phyloP scores from a whole-genome alignment of 1,140 invertebrate species.

The Panagrolaimus sp. region DNA sequence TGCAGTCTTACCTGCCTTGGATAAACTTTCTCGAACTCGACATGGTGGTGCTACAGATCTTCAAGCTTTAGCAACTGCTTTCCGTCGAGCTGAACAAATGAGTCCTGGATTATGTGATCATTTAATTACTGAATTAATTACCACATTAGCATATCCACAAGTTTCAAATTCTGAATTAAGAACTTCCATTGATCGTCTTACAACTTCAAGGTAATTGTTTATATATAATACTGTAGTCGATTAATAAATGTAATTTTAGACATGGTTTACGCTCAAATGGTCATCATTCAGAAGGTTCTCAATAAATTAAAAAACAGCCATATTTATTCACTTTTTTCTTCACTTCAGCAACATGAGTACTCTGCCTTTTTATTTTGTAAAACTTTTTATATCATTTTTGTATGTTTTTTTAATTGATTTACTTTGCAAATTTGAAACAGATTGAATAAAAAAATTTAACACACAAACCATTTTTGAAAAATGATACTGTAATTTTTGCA shows the following conservation, averaged over 20 bases:
- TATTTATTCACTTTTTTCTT: too few species aligned
- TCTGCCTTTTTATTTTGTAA: too few species aligned
- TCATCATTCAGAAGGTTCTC: too few species aligned
- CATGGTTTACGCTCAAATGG: constrained; percentile 6
- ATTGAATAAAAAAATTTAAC: too few species aligned
- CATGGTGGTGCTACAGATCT: constrained; percentile 46
- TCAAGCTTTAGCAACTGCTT: constrained; percentile 41
- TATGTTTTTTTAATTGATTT: too few species aligned
- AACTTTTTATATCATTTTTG: too few species aligned
- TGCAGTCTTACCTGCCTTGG: constrained; percentile 53
- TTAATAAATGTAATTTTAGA: not conserved
- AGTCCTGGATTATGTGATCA: constrained; percentile 56
- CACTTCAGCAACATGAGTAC: too few species aligned
- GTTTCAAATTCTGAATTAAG: constrained; percentile 38
- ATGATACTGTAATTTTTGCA: too few species aligned
- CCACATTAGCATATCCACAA: constrained; percentile 49
- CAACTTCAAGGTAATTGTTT: constrained; percentile 20
- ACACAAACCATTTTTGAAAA: too few species aligned
- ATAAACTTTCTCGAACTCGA: constrained; percentile 52
- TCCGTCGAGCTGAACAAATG: constrained; percentile 44
- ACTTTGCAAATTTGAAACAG: too few species aligned
- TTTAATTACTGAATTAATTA: constrained; percentile 50
- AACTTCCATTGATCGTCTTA: constrained; percentile 45
- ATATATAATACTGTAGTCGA: not conserved
- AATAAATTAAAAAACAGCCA: too few species aligned